These are phyloP conservation scores for Drosophila virilis DNA, from an alignment of 1,140 invertebrate species.

Conservation along the genomic window DNA sequence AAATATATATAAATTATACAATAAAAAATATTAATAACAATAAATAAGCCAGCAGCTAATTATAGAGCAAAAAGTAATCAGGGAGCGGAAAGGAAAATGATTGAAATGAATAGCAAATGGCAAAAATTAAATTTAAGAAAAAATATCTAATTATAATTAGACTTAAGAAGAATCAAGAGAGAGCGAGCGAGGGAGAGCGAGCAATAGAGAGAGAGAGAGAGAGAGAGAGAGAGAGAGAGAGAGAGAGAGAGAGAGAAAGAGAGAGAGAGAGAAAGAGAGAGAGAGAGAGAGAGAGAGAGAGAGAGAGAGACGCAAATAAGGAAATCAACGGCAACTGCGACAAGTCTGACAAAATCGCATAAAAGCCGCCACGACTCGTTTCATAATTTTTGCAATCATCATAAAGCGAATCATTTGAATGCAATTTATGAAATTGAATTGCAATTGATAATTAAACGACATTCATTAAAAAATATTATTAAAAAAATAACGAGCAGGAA, in stretches of 20 bases:
- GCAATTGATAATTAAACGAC: constrained; percentile 29
- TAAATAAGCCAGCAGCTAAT: constrained; percentile 15
- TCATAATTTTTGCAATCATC: constrained; percentile 37
- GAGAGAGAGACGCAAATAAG: constrained; percentile 14
- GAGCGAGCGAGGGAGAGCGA: background rate
- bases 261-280: background rate
- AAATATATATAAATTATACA: background rate
- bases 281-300: background rate
- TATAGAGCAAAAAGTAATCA: constrained; percentile 4
- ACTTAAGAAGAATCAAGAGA: constrained; percentile 20
- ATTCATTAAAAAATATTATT: background rate
- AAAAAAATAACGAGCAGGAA: constrained; percentile 1
- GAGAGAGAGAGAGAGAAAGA: background rate
- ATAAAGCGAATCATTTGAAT: constrained; percentile 44
- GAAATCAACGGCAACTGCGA: constrained; percentile 34
- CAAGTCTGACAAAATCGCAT: constrained; percentile 7
- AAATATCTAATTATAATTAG: constrained; percentile 12
- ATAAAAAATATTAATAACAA: background rate
- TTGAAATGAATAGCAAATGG: constrained; percentile 4
- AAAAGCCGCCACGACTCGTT: constrained; percentile 28
- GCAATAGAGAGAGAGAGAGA: too few species aligned
- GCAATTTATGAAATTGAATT: constrained; percentile 32
- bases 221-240: too few species aligned
- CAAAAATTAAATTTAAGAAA: constrained; percentile 3
- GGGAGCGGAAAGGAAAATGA: background rate